phyloP scores from a whole-genome alignment of 2,797 vertebrate genomes.

The Tragelaphus oryx region DNA sequence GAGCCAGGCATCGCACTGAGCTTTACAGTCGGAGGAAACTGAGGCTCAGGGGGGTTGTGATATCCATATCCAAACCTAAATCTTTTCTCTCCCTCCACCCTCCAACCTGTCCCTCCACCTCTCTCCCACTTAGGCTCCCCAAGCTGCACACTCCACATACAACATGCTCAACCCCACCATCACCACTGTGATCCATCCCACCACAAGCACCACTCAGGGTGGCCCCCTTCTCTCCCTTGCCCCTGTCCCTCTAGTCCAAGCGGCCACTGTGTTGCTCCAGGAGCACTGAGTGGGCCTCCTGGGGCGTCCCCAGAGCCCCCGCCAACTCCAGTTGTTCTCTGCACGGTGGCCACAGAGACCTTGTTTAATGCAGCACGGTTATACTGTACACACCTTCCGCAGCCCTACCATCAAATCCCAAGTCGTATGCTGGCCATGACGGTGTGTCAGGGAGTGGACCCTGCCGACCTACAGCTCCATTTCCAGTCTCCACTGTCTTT shows the following conservation, averaged over 20 bases:
- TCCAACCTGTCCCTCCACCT: neutral
- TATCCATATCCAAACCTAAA: neutral
- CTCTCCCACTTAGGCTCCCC: neutral
- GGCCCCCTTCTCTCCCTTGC: accelerated
- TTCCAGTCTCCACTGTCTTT: neutral
- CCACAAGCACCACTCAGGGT: accelerated
- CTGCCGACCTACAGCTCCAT: neutral
- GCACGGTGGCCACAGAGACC: neutral
- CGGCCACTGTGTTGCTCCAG: neutral
- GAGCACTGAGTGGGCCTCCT: neutral
- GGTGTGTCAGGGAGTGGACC: neutral
- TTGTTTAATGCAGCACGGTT: accelerated
- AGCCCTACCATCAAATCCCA: neutral
- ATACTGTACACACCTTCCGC: accelerated
- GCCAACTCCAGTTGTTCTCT: neutral
- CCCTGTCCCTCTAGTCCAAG: neutral
- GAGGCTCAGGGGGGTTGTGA: neutral
- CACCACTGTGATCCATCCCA: accelerated
- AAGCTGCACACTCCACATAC: neutral
- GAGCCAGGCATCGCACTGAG: accelerated
- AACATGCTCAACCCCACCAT: neutral
- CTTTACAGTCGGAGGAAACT: neutral
- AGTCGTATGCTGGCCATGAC: neutral
- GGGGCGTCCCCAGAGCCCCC: neutral
- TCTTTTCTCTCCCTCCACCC: neutral